These are phyloP conservation scores for Psilopogon haemacephalus DNA, from an alignment of 2,113 vertebrate species.

Conservation along the genomic window DNA sequence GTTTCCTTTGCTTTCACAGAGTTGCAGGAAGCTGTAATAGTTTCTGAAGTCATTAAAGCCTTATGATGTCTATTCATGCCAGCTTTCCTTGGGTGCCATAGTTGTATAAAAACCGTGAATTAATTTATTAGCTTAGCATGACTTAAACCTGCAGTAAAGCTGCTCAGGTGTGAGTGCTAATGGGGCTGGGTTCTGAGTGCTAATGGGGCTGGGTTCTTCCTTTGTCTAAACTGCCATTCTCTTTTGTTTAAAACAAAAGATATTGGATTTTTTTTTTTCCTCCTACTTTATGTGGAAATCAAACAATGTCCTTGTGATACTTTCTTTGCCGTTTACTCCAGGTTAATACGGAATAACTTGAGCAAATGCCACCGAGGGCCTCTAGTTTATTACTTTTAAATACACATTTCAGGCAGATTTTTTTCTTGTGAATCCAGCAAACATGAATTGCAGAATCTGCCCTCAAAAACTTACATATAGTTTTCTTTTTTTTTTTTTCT, in stretches of 20 bases:
- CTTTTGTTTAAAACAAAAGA: not conserved
- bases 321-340: not conserved
- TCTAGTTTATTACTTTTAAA: not conserved
- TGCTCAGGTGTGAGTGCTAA: not conserved
- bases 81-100: not conserved
- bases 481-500: constrained; percentile 40
- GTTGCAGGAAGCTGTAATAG: not conserved
- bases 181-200: not conserved
- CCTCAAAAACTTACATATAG: not conserved
- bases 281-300: not conserved
- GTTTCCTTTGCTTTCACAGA: not conserved
- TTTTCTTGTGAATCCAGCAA: not conserved
- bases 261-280: not conserved
- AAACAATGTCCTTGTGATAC: not conserved
- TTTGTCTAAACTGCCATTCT: not conserved
- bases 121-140: not conserved
- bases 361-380: not conserved
- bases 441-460: not conserved
- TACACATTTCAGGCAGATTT: not conserved
- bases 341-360: not conserved
- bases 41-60: not conserved
- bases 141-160: not conserved
- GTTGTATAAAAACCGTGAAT: not conserved
- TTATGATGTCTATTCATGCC: not conserved
- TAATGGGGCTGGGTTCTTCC: not conserved